Evolutionary conservation across 2,888 invertebrate species (phyloP).

Genomic region (Temnothorax ravouxi): DNA sequence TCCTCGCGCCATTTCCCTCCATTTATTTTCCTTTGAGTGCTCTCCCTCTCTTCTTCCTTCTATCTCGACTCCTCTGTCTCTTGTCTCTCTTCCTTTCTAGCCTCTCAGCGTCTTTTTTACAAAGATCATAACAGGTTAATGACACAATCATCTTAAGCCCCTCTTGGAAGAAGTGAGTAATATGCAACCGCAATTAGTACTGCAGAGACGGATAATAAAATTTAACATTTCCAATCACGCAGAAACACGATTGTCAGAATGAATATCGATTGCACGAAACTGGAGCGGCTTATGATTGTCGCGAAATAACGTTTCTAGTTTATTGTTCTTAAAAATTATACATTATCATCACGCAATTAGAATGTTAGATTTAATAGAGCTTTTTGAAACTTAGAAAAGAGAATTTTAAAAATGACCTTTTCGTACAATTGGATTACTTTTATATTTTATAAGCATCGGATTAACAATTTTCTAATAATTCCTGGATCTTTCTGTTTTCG

Average conservation of each 20-base stretch:
- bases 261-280: neutral
- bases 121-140: too few species aligned
- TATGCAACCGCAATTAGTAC: too few species aligned
- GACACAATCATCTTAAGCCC: too few species aligned
- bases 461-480: neutral
- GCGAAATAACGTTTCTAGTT: neutral
- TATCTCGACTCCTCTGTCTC: too few species aligned
- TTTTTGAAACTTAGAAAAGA: neutral
- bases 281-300: neutral
- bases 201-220: constrained; percentile 65
- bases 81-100: too few species aligned
- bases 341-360: neutral
- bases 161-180: too few species aligned
- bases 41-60: too few species aligned
- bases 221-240: constrained; percentile 24
- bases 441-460: neutral
- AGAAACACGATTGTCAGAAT: neutral
- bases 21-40: too few species aligned
- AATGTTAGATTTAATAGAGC: neutral
- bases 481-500: neutral
- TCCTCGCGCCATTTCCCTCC: too few species aligned
- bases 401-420: neutral
- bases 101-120: too few species aligned
- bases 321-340: neutral
- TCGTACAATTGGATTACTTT: neutral